Percentiles rank a stretch among this genome's conserved stretches.
phyloP scores from a whole-genome alignment of 2,888 invertebrate species.

The Encarsia formosa region DNA sequence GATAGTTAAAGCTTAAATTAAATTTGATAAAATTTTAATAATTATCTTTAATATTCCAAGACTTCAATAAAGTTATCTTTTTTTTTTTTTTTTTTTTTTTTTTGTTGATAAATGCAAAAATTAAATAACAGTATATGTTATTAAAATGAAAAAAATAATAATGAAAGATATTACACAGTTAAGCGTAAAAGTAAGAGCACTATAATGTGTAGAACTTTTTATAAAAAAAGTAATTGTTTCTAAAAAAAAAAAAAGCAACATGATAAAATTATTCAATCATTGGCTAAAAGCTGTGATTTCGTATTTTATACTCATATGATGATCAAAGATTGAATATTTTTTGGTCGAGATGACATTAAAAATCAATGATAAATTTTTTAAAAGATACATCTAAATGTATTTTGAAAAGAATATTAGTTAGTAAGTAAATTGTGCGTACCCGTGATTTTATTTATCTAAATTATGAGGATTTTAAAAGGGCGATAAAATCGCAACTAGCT shows the following conservation, averaged over 20 bases:
- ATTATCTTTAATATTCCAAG: no score
- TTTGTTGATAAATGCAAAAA: no score
- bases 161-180: no score
- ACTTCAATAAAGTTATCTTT: no score
- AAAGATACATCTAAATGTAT: slow-evolving; percentile 6
- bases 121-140: no score
- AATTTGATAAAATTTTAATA: no score
- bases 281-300: slow-evolving; percentile 26
- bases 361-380: slow-evolving; percentile 13
- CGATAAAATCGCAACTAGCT: neutral
- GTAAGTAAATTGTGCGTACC: neutral
- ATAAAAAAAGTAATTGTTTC: no score
- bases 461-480: neutral
- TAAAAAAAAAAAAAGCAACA: slow-evolving; percentile 10
- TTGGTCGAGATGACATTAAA: slow-evolving; percentile 15
- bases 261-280: slow-evolving; percentile 15
- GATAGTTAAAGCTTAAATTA: no score
- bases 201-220: no score
- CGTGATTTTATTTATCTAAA: neutral
- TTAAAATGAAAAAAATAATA: no score
- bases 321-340: slow-evolving; percentile 17
- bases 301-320: slow-evolving; percentile 22
- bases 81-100: no score
- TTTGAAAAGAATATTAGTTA: slow-evolving; percentile 7
- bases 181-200: no score